phyloP scores from a whole-genome alignment of 2,113 vertebrate species.

The Cranoglanis bouderius region DNA sequence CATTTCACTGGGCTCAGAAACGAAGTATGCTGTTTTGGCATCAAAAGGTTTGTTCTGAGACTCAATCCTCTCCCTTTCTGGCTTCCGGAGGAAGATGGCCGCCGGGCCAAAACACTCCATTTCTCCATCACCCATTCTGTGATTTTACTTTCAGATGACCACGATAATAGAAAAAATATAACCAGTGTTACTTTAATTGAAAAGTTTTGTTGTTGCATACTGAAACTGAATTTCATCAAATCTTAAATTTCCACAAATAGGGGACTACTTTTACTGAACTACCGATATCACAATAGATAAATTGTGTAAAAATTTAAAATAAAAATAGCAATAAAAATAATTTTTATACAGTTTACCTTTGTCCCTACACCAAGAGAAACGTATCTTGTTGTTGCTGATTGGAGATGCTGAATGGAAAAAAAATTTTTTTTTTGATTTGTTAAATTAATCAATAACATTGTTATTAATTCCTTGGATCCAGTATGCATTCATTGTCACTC shows the following conservation, averaged over 20 bases:
- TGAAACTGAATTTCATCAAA: neutral
- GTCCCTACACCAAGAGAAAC: neutral
- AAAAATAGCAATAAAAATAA: neutral
- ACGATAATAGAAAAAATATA: neutral
- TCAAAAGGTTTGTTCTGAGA: constrained; percentile 82
- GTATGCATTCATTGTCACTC: constrained; percentile 41
- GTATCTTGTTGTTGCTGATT: neutral
- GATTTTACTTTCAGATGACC: neutral
- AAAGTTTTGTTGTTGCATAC: neutral
- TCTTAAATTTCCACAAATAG: too few relatives aligned
- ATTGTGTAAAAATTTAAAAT: too few relatives aligned
- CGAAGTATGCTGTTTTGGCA: constrained; percentile 80
- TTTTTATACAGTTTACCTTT: constrained; percentile 7
- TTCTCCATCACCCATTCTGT: constrained; percentile 77
- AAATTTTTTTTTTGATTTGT: neutral
- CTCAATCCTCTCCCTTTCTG: constrained; percentile 82
- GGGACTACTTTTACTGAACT: neutral
- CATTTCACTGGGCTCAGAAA: constrained; percentile 72
- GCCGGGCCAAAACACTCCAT: constrained; percentile 83
- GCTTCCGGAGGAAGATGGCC: constrained; percentile 80
- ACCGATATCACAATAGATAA: neutral
- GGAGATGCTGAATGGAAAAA: constrained; percentile 4
- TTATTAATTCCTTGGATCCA: neutral
- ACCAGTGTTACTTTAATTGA: neutral
- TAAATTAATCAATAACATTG: neutral